Conservation (phyloP, 1,140 invertebrate genomes). For the Aphelinus certus region DNA sequence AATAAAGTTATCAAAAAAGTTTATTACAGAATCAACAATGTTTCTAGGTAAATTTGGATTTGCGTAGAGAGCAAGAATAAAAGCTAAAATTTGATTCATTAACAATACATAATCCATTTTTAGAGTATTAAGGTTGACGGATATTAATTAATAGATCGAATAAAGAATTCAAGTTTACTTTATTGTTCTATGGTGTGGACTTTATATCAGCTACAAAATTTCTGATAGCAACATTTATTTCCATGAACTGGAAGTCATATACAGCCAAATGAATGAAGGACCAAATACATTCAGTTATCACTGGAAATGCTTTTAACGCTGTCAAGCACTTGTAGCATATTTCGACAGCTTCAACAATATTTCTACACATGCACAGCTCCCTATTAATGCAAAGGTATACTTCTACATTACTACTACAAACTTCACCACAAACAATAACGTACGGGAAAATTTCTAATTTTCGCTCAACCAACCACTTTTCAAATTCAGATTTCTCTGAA, state of each 20-base stretch:
- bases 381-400: slow-evolving; percentile 18
- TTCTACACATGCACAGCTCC: slow-evolving; percentile 11
- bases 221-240: neutral
- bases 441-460: slow-evolving; percentile 26
- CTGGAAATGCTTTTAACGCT: slow-evolving; percentile 27
- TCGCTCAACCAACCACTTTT: slow-evolving; percentile 9
- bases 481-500: too few relatives aligned
- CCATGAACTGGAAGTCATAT: slow-evolving; percentile 19
- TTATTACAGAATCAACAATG: slow-evolving; percentile 11
- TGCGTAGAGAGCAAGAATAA: slow-evolving; percentile 21
- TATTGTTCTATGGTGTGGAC: too few relatives aligned
- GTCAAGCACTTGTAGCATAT: slow-evolving; percentile 32
- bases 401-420: neutral
- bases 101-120: slow-evolving; percentile 20
- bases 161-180: too few relatives aligned
- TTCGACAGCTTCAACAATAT: slow-evolving; percentile 31
- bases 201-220: too few relatives aligned
- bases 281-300: slow-evolving; percentile 35
- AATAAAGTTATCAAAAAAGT: slow-evolving; percentile 29
- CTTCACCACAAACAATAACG: slow-evolving; percentile 30
- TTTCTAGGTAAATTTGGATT: slow-evolving; percentile 22
- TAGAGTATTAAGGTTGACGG: neutral
- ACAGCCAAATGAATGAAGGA: slow-evolving; percentile 30
- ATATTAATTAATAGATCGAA: too few relatives aligned
- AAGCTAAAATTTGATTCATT: slow-evolving; percentile 24